Percentiles rank a stretch among this genome's conserved stretches.
phyloP scores from a whole-genome alignment of 1,140 invertebrate genomes.

The Eurosta solidaginis region DNA sequence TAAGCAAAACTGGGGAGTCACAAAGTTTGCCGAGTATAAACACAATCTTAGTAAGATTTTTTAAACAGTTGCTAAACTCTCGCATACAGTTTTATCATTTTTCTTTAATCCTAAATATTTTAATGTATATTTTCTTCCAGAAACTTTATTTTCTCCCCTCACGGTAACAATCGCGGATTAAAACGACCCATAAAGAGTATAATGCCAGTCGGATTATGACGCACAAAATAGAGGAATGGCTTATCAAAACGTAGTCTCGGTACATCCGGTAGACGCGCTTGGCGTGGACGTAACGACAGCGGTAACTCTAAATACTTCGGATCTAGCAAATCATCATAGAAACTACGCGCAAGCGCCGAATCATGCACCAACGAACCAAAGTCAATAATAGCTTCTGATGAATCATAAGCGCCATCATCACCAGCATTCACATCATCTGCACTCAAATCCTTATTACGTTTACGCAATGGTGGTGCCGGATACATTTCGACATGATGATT shows the following conservation, averaged over 20 bases:
- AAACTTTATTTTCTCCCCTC: conserved; percentile 20
- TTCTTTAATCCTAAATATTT: no score
- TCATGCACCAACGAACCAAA: conserved; percentile 58
- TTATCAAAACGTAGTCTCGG: conserved; percentile 78
- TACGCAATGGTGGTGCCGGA: conserved; percentile 67
- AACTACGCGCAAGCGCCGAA: conserved; percentile 64
- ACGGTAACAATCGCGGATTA: conserved; percentile 76
- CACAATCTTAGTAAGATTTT: no score
- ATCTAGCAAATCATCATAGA: conserved; percentile 68
- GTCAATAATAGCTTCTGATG: conserved; percentile 47
- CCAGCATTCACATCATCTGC: conserved; percentile 46
- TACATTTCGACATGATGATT: conserved; percentile 80
- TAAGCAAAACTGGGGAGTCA: no score
- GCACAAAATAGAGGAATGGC: conserved; percentile 83
- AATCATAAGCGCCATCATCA: conserved; percentile 45
- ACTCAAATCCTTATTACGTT: conserved; percentile 57
- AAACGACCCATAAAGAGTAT: conserved; percentile 84
- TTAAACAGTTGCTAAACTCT: no score
- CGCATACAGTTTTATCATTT: no score
- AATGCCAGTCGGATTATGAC: conserved; percentile 85
- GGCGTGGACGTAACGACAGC: conserved; percentile 69
- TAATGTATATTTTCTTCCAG: no score
- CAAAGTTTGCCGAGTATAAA: no score
- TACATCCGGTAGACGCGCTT: conserved; percentile 71
- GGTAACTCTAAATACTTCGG: conserved; percentile 67